These are phyloP conservation scores for Heterohyrax brucei DNA, from an alignment of 2,797 vertebrate genomes.

Conservation along the genomic window DNA sequence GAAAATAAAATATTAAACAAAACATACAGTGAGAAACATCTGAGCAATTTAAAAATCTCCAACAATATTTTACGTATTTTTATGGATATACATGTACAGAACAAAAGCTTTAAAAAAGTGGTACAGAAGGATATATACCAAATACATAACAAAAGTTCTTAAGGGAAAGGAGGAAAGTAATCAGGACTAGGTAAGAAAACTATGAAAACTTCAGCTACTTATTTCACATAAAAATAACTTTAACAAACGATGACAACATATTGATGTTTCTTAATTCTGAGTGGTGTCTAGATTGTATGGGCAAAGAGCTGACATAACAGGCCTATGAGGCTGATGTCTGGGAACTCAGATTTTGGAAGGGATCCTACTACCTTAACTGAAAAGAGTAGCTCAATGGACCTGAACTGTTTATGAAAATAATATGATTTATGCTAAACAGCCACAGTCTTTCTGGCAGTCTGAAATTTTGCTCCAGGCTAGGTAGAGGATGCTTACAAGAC, in stretches of 20 bases:
- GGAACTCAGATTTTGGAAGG: neutral
- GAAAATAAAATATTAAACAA: slow-evolving; percentile 9
- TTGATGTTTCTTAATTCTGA: slow-evolving; percentile 24
- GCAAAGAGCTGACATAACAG: neutral
- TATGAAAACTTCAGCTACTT: neutral
- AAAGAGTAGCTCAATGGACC: neutral
- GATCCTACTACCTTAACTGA: neutral
- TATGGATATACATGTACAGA: slow-evolving; percentile 16
- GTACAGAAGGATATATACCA: neutral
- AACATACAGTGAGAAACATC: neutral
- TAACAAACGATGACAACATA: slow-evolving; percentile 44
- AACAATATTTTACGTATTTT: neutral
- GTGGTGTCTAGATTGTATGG: neutral
- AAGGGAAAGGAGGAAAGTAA: slow-evolving; percentile 40
- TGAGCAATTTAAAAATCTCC: neutral
- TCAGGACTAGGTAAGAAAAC: neutral
- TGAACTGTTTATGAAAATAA: neutral
- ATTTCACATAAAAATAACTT: neutral
- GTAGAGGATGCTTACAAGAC: neutral
- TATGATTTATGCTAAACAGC: neutral
- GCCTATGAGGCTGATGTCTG: neutral
- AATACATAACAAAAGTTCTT: slow-evolving; percentile 2
- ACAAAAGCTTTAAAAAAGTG: slow-evolving; percentile 28
- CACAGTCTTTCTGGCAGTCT: neutral
- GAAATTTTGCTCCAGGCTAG: neutral